These are phyloP conservation scores for Pseudochirops cupreus DNA, from an alignment of 2,797 vertebrate genomes.

Conservation along the genomic window DNA sequence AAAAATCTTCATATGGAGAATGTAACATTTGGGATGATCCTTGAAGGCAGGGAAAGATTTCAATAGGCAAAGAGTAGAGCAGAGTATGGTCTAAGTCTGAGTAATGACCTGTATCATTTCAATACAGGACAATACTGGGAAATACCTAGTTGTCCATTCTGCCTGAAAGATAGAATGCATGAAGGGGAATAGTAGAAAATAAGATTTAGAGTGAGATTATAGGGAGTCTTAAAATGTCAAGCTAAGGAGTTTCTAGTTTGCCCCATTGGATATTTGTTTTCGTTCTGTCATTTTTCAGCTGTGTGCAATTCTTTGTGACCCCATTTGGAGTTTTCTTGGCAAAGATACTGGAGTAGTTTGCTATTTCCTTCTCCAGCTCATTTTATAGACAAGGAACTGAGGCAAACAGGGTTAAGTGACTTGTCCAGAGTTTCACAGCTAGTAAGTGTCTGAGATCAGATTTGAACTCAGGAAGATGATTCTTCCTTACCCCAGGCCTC, in stretches of 20 bases:
- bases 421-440: neutral
- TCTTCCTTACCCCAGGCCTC: neutral
- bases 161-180: neutral
- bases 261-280: neutral
- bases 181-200: neutral
- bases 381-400: neutral
- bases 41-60: neutral
- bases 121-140: too few species aligned
- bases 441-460: neutral
- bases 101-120: too few species aligned
- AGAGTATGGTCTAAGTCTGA: too few species aligned
- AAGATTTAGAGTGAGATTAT: neutral
- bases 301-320: neutral
- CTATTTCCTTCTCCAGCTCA: neutral
- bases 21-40: neutral
- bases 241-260: neutral
- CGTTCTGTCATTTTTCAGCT: neutral
- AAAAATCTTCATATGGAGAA: neutral
- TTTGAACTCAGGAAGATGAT: neutral
- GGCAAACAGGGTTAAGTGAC: too few species aligned
- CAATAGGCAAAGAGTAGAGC: conserved; percentile 11
- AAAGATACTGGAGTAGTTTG: neutral
- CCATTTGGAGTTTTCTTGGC: neutral
- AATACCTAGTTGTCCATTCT: too few species aligned
- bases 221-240: neutral